phyloP scores from a whole-genome alignment of 2,888 invertebrate species.

The Iselma pallidipennis region DNA sequence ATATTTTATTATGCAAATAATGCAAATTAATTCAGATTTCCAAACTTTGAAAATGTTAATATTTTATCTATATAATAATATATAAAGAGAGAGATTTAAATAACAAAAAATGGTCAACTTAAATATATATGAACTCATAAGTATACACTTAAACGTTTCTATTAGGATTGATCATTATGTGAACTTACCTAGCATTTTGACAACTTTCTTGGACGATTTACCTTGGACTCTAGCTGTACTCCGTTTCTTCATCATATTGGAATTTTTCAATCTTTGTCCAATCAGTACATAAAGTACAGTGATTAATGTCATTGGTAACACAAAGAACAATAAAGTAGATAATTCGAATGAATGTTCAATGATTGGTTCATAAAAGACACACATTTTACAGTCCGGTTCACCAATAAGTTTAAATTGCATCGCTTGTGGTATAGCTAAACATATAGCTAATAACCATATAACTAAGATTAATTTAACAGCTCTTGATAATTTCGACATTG shows the following conservation, averaged over 20 bases:
- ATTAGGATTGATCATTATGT: too few species aligned
- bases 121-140: too few species aligned
- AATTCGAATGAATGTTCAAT: conserved; percentile 74
- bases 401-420: conserved; percentile 58
- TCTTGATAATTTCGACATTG: conserved; percentile 84
- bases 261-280: conserved; percentile 71
- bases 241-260: conserved; percentile 44
- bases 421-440: conserved; percentile 72
- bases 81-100: too few species aligned
- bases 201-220: conserved; percentile 26
- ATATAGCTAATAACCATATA: conserved; percentile 79
- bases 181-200: conserved; percentile 24
- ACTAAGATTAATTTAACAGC: conserved; percentile 78
- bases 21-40: too few species aligned
- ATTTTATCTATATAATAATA: too few species aligned
- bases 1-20: too few species aligned
- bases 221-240: conserved; percentile 35
- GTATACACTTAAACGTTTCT: too few species aligned
- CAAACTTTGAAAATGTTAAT: too few species aligned
- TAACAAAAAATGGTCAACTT: too few species aligned
- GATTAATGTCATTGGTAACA: conserved; percentile 85
- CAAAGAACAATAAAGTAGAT: conserved; percentile 81
- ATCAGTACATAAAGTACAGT: conserved; percentile 79
- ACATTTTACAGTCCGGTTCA: conserved; percentile 19
- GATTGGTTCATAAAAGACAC: conserved; percentile 35